phyloP scores from a whole-genome alignment of 2,888 invertebrate genomes.

The Caenorhabditis afra region DNA sequence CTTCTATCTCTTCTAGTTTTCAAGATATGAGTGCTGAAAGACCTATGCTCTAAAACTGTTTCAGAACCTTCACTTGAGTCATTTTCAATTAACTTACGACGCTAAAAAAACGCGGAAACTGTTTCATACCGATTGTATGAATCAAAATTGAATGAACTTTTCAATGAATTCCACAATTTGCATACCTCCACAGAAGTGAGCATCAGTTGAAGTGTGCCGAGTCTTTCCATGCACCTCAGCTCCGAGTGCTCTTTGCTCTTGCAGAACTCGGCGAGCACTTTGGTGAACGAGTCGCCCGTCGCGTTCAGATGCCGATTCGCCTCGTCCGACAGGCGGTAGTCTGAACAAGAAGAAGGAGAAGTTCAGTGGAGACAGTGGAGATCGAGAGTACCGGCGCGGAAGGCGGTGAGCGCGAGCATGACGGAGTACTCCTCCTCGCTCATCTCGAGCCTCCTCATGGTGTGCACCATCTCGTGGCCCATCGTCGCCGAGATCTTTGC shows the following conservation, averaged over 20 bases:
- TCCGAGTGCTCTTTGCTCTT: neutral
- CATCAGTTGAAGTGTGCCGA: conserved; percentile 34
- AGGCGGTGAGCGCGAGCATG: conserved; percentile 39
- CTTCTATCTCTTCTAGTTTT: too few relatives aligned
- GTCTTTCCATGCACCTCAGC: conserved; percentile 33
- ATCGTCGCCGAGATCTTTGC: conserved; percentile 50
- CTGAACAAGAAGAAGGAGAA: conserved; percentile 11
- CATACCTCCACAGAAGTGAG: conserved; percentile 43
- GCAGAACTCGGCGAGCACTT: conserved; percentile 33
- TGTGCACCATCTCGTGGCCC: conserved; percentile 55
- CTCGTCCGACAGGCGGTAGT: conserved; percentile 33
- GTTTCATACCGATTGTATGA: too few relatives aligned
- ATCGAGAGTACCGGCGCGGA: conserved; percentile 23
- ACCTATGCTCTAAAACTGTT: too few relatives aligned
- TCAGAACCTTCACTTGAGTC: too few relatives aligned
- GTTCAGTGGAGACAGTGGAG: neutral
- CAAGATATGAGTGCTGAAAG: too few relatives aligned
- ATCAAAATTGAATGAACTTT: too few relatives aligned
- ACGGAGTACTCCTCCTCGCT: conserved; percentile 64
- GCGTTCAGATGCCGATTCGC: conserved; percentile 9
- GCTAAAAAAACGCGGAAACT: too few relatives aligned
- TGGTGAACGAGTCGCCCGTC: conserved; percentile 12
- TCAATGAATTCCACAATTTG: too few relatives aligned
- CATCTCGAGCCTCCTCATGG: conserved; percentile 62
- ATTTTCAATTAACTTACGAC: too few relatives aligned